A percentile compares a stretch with the other conserved stretches of the same genome.
Evolutionary conservation across 2,888 invertebrate genomes (phyloP).

Genomic region (Sipunculus nudus): DNA sequence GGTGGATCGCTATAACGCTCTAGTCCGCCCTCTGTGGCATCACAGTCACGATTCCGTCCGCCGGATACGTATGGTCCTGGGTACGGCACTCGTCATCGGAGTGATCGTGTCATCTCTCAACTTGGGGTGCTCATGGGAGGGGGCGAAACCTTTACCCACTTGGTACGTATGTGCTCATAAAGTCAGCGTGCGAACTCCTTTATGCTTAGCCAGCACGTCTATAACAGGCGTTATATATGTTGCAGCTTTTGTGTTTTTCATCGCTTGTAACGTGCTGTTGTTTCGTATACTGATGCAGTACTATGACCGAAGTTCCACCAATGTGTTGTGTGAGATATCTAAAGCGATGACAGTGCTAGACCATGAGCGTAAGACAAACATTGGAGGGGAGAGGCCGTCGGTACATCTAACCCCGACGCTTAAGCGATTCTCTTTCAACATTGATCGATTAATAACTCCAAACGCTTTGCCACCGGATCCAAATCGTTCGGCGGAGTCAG

Average conservation of each 20-base stretch:
- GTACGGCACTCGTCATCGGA: not conserved
- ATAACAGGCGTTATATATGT: conserved; percentile 12
- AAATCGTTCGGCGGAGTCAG: too few relatives aligned
- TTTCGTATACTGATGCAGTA: conserved; percentile 29
- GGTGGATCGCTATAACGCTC: conserved; percentile 26
- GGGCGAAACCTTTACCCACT: not conserved
- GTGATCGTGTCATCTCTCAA: not conserved
- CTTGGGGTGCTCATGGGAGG: not conserved
- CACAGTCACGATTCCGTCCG: conserved; percentile 6
- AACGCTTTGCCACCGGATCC: too few relatives aligned
- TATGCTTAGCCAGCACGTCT: too few relatives aligned
- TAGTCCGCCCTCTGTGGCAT: conserved; percentile 28
- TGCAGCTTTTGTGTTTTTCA: conserved; percentile 19
- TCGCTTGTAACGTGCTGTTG: conserved; percentile 26
- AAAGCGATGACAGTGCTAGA: conserved; percentile 14
- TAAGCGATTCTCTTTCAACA: too few relatives aligned
- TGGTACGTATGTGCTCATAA: conserved; percentile 5
- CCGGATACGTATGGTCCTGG: not conserved
- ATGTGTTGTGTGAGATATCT: conserved; percentile 17
- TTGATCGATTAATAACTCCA: too few relatives aligned
- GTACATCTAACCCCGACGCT: too few relatives aligned
- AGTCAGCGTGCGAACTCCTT: not conserved
- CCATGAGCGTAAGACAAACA: too few relatives aligned
- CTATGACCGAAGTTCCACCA: conserved; percentile 8
- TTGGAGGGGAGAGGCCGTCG: too few relatives aligned